These are phyloP conservation scores for Drosophila yooni DNA, from an alignment of 2,888 invertebrate species.

Conservation along the genomic window DNA sequence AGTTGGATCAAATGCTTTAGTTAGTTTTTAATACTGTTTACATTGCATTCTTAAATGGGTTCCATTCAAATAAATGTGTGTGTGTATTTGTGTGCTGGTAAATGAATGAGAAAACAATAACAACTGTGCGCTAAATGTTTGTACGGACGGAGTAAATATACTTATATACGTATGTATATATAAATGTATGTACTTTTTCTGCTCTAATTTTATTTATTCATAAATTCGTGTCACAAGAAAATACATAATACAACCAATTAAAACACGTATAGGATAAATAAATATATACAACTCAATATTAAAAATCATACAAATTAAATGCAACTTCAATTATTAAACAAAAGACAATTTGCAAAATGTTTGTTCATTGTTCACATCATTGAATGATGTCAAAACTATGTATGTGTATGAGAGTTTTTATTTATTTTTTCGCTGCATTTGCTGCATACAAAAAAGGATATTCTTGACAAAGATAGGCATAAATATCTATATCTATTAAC, in stretches of 20 bases:
- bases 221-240: slow-evolving; percentile 23
- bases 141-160: slow-evolving; percentile 71
- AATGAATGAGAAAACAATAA: slow-evolving; percentile 30
- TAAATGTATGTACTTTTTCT: slow-evolving; percentile 17
- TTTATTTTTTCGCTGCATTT: neutral
- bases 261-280: slow-evolving; percentile 3
- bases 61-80: slow-evolving; percentile 29
- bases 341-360: slow-evolving; percentile 1
- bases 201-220: slow-evolving; percentile 35
- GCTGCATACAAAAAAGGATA: slow-evolving; percentile 3
- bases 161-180: slow-evolving; percentile 14
- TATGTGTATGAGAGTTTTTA: neutral
- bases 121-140: slow-evolving; percentile 31
- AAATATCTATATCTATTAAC: neutral
- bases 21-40: slow-evolving; percentile 70
- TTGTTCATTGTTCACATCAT: slow-evolving; percentile 22
- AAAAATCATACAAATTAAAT: neutral
- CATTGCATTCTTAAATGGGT: slow-evolving; percentile 35
- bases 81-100: slow-evolving; percentile 15
- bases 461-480: slow-evolving; percentile 1
- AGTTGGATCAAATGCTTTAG: slow-evolving; percentile 46
- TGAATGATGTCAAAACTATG: slow-evolving; percentile 3
- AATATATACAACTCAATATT: slow-evolving; percentile 10
- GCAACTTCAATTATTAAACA: neutral
- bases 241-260: slow-evolving; percentile 8